Evolutionary conservation across 2,113 vertebrate genomes (phyloP), one percentile per base, ranked within the genome.

Genomic region (Isurus oxyrinchus): DNA sequence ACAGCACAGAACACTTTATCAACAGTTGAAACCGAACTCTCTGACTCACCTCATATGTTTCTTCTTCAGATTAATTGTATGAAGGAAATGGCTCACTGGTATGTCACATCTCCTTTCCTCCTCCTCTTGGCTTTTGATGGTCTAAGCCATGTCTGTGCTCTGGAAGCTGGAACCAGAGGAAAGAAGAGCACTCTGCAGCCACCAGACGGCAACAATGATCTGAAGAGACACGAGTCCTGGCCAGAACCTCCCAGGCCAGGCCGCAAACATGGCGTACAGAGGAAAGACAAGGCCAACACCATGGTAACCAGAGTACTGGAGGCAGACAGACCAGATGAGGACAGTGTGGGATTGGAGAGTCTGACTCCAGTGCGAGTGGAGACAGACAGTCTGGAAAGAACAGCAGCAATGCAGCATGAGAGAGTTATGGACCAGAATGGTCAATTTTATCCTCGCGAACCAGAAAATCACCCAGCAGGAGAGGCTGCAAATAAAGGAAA

Each of bases 401-500:
- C 98, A 14, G 97, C 97, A 96, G 87, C 98, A 97, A 59, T 98
- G 97, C 97, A 97, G 79, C 97, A 97, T 84, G 97, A 98, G 86
- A 98, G 98, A 96, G 97, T 97, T 86, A 97, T 96, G 5, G 59
- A 7, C 61, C 90, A 66, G 13, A 53, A 67, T 19, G 49, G 44
- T 40, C 94, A 95, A 44, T 95, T 95, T 72, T 97, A 96, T 97
- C 98, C 0, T 96, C 97, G 97, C 0, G 97, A 97, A 40, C 97
- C 97, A 95, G 98, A 98, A 35, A 98, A 98, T 96, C 97, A 98
- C 44, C 97, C 98, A 0, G 97, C 97, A 0, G 98, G 98, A 19
- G 98, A 98, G 96, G 76, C 90, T 0, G 96, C 97, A 1, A 97
- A 97, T 96, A 99, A 98, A 96, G 98, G 97, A 0, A 98, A 97